Evolutionary conservation across 2,888 invertebrate species (phyloP).

Genomic region (Heliconius ethilla): DNA sequence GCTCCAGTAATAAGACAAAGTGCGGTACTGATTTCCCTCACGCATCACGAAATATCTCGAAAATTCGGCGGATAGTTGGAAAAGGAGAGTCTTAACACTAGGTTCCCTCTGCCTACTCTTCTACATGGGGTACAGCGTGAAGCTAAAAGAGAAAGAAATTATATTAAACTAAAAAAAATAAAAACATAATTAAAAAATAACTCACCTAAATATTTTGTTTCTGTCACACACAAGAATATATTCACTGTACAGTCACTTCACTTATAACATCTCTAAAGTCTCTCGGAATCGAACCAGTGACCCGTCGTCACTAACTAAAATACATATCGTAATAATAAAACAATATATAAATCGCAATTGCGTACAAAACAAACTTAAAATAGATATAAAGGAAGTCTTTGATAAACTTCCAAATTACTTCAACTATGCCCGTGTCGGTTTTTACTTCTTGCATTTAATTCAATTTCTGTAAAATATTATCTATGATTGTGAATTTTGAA

Average conservation of each 20-base stretch:
- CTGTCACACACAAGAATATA: constrained; percentile 14
- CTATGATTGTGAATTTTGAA: neutral
- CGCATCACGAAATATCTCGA: neutral
- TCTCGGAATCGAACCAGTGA: constrained; percentile 45
- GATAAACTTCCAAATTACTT: constrained; percentile 55
- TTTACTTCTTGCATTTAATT: constrained; percentile 41
- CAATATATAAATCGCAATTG: constrained; percentile 65
- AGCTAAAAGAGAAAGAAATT: neutral
- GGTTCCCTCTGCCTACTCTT: neutral
- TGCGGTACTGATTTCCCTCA: neutral
- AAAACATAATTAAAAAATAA: neutral
- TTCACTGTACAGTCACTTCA: constrained; percentile 41
- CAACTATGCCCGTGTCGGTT: constrained; percentile 32
- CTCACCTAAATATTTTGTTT: constrained; percentile 1
- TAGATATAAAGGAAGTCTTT: constrained; percentile 70
- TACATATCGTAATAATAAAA: constrained; percentile 75
- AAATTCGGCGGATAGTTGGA: neutral
- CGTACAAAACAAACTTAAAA: constrained; percentile 70
- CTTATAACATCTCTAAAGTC: constrained; percentile 61
- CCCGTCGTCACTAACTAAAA: constrained; percentile 57
- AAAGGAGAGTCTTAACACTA: neutral
- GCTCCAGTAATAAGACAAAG: neutral
- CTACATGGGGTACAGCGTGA: neutral
- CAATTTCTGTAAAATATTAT: neutral
- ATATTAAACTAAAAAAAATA: neutral